Base-by-base conservation (phyloP, 2,797 vertebrate genomes). In the Scolopax bukidnonensis region DNA sequence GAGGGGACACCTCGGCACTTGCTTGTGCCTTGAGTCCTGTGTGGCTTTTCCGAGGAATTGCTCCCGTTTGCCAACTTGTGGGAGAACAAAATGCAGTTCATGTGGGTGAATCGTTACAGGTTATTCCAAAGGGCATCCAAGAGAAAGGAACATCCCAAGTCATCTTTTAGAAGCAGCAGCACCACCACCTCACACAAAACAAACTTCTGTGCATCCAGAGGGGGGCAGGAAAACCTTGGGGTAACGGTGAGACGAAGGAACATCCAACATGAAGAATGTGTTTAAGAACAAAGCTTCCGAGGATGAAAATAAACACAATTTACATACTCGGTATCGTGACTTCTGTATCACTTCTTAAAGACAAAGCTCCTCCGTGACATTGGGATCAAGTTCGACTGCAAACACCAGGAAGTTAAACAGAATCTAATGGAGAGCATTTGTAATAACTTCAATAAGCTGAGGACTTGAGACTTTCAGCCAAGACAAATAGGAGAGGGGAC, bases 401-500 rank as follows among this genome's bases (percentile, higher is more conserved):
- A 98, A 98, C 81, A 96, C 93, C 96, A 98, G 98, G 98, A 98
- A 98, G 97, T 96, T 94, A 95, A 98, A 93, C 97, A 97, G 91
- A 93, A 97, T 98, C 97, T 97, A 96, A 98, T 96, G 96, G 95
- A 96, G 97, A 96, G 96, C 97, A 95, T 97, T 97, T 96, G 95
- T 97, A 97, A 98, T 95, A 94, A 98, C 98, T 98, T 98, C 98
- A 98, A 98, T 98, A 98, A 97, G 97, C 91, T 68, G 95, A 98
- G 97, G 97, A 92, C 96, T 95, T 40, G 59, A 96, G 94, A 95
- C 95, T 89, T 96, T 97, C 82, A 92, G 98, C 98, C 98, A 98
- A 99, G 97, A 94, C 97, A 98, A 98, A 98, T 94, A 98, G 38
- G 97, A 97, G 98, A 97, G 96, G 97, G 95, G 68, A 94, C 97